These are phyloP conservation scores for Chaunax sp. DNA, from an alignment of 2,797 vertebrate species.

Conservation along the genomic window DNA sequence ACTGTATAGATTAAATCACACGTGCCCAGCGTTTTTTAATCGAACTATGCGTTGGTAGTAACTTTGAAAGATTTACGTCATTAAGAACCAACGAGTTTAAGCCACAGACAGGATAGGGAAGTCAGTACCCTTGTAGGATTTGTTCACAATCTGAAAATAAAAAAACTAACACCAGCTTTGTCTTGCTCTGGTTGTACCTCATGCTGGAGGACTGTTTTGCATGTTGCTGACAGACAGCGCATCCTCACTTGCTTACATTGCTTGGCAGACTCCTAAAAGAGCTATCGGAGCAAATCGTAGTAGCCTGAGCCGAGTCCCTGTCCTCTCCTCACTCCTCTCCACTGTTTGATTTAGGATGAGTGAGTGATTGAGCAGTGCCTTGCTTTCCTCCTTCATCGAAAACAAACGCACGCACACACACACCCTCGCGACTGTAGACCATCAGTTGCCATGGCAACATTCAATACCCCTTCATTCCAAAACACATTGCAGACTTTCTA, in stretches of 20 bases:
- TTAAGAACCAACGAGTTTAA: background rate
- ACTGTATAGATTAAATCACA: background rate
- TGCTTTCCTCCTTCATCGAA: constrained; percentile 52
- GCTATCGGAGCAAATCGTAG: constrained; percentile 43
- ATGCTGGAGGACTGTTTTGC: constrained; percentile 6
- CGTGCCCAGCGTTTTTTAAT: too few species aligned
- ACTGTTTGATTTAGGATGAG: constrained; percentile 48
- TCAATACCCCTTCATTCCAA: constrained; percentile 77
- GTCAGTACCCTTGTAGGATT: background rate
- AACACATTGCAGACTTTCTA: constrained; percentile 85
- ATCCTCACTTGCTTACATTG: too few species aligned
- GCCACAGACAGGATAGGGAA: background rate
- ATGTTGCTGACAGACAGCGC: constrained; percentile 22
- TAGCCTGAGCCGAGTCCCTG: constrained; percentile 38
- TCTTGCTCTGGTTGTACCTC: background rate
- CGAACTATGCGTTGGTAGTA: too few species aligned
- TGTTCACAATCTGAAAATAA: background rate
- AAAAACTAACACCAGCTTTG: background rate
- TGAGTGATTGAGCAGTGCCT: constrained; percentile 40
- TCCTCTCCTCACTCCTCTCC: constrained; percentile 28
- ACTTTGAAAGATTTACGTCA: too few species aligned
- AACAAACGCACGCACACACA: constrained; percentile 44
- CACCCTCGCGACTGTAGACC: constrained; percentile 55
- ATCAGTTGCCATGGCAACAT: constrained; percentile 85
- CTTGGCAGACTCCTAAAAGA: constrained; percentile 27